Evolutionary conservation across 2,888 invertebrate species (phyloP).

Genomic region (Tachina grossa): DNA sequence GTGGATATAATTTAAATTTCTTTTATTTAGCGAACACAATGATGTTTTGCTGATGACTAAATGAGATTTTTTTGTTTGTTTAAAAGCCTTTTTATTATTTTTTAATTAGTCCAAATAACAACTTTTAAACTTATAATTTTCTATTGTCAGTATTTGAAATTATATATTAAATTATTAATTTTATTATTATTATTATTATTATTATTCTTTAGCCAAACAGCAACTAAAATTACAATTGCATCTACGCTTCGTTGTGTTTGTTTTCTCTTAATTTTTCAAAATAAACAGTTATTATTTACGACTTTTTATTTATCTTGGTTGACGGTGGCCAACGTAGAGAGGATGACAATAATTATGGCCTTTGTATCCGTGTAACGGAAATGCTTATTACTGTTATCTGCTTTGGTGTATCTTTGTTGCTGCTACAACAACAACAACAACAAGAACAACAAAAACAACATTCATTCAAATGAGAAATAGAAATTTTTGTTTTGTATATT

Average conservation of each 20-base stretch:
- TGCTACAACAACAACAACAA: background rate
- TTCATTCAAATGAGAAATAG: background rate
- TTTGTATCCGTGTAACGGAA: constrained; percentile 57
- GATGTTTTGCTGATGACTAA: constrained; percentile 24
- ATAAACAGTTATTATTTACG: constrained; percentile 16
- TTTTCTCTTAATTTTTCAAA: background rate
- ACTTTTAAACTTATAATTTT: background rate
- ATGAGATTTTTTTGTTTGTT: constrained; percentile 49
- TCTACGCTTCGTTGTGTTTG: background rate
- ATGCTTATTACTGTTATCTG: constrained; percentile 50
- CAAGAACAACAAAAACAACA: too few relatives aligned
- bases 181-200: too few relatives aligned
- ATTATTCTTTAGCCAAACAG: background rate
- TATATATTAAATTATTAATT: background rate
- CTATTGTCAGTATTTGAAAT: constrained; percentile 14
- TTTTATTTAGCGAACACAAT: background rate
- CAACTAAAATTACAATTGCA: background rate
- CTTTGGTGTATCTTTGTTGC: constrained; percentile 17
- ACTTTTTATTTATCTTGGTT: background rate
- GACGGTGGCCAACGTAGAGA: background rate
- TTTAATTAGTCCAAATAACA: constrained; percentile 15
- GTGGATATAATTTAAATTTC: background rate
- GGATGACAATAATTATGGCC: constrained; percentile 21
- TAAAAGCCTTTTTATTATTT: constrained; percentile 1
- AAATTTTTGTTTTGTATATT: background rate